Evolutionary conservation across 2,797 vertebrate genomes (phyloP).

Genomic region (Streptopelia turtur): DNA sequence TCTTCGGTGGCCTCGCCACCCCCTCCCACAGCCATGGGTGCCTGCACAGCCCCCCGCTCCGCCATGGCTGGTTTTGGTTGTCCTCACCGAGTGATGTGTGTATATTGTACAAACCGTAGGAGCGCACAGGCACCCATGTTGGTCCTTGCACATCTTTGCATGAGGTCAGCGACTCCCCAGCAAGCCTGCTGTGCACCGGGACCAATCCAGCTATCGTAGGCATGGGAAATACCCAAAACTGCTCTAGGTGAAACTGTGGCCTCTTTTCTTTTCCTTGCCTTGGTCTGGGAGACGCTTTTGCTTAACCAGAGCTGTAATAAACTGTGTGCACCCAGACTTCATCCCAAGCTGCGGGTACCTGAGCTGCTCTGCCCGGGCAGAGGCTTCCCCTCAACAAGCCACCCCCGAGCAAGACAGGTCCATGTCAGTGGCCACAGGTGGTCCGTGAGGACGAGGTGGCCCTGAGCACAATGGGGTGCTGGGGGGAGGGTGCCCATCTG

Average conservation of each 20-base stretch:
- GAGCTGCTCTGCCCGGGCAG: not conserved
- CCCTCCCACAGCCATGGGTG: fast-evolving
- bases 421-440: fast-evolving
- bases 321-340: not conserved
- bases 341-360: not conserved
- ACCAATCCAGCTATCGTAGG: not conserved
- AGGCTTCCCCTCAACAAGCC: not conserved
- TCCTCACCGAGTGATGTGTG: fast-evolving
- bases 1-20: not conserved
- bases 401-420: fast-evolving
- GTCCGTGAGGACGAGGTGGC: fast-evolving
- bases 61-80: not conserved
- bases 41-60: not conserved
- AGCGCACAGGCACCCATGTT: not conserved
- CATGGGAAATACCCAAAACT: not conserved
- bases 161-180: fast-evolving
- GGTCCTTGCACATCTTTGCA: not conserved
- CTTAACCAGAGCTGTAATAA: slow-evolving; percentile 49
- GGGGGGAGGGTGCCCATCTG: not conserved
- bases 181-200: not conserved
- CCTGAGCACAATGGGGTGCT: not conserved
- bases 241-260: not conserved
- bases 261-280: not conserved
- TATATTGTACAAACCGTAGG: not conserved
- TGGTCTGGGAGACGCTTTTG: not conserved